Evolutionary conservation across 2,888 invertebrate species (phyloP).

Genomic region (Acrobeloides nanus): DNA sequence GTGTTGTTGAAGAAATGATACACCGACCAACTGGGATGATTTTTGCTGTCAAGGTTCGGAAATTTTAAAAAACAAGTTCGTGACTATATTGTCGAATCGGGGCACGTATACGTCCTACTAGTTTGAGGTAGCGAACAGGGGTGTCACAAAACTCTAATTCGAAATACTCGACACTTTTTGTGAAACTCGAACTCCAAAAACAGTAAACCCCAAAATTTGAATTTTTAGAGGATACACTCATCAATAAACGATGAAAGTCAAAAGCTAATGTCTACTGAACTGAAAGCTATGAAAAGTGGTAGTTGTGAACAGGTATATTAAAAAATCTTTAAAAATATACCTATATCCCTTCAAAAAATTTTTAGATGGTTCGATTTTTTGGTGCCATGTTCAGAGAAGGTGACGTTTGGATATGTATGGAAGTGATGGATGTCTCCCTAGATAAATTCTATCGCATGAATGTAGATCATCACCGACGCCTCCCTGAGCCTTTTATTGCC

Average conservation of each 20-base stretch:
- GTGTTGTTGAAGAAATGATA: conserved; percentile 88
- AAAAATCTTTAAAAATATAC: too few species aligned
- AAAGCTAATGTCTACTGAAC: conserved; percentile 85
- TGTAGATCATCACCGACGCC: conserved; percentile 64
- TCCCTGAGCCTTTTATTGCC: conserved; percentile 67
- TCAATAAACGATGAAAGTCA: conserved; percentile 87
- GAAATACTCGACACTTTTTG: too few species aligned
- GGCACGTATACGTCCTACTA: too few species aligned
- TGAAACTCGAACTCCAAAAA: too few species aligned
- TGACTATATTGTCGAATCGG: too few species aligned
- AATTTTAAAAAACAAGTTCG: too few species aligned
- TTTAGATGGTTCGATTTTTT: conserved; percentile 76
- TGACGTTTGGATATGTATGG: conserved; percentile 99
- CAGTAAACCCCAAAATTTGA: too few species aligned
- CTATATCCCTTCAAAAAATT: too few species aligned
- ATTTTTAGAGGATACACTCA: conserved; percentile 75
- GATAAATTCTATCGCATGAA: conserved; percentile 91
- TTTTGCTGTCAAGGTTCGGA: conserved; percentile 84
- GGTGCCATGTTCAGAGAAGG: conserved; percentile 85
- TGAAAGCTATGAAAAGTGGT: conserved; percentile 91
- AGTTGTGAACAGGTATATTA: conserved; percentile 68
- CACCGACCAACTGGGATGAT: conserved; percentile 83
- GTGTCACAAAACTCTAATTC: too few species aligned
- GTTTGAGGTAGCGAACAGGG: too few species aligned
- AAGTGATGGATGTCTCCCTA: conserved; percentile 69